These are phyloP conservation scores for Camponotus floridanus DNA, from an alignment of 1,140 invertebrate genomes.

Conservation along the genomic window DNA sequence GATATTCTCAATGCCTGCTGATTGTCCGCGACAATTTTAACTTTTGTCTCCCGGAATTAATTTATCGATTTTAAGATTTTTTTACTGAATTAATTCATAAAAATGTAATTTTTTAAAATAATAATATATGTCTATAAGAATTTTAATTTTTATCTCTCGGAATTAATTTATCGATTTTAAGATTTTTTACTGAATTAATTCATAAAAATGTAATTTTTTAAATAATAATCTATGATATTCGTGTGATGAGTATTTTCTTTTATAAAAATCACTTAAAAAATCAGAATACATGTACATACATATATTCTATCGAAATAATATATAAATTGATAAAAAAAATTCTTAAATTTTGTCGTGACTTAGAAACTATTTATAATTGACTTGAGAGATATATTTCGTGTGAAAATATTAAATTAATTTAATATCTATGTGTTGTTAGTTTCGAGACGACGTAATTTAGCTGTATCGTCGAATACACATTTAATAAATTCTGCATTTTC, in stretches of 20 bases:
- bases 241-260: too few relatives aligned
- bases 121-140: not conserved
- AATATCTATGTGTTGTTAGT: not conserved
- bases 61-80: not conserved
- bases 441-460: not conserved
- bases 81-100: not conserved
- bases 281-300: too few relatives aligned
- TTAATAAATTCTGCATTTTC: constrained; percentile 9
- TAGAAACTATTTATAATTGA: not conserved
- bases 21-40: not conserved
- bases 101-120: not conserved
- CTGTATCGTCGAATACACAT: not conserved
- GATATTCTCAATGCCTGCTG: not conserved
- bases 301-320: too few relatives aligned
- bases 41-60: not conserved
- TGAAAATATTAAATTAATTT: not conserved
- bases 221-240: not conserved
- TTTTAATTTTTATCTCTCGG: not conserved
- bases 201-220: not conserved
- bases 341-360: not conserved
- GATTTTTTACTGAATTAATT: not conserved
- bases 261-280: too few relatives aligned
- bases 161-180: not conserved
- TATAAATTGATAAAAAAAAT: not conserved
- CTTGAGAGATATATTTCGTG: not conserved